A percentile compares a stretch with the other conserved stretches of the same genome.
Conservation (phyloP, 30 jellyfish, hydroid and myxozoan species). For the Hydractinia echinata region DNA sequence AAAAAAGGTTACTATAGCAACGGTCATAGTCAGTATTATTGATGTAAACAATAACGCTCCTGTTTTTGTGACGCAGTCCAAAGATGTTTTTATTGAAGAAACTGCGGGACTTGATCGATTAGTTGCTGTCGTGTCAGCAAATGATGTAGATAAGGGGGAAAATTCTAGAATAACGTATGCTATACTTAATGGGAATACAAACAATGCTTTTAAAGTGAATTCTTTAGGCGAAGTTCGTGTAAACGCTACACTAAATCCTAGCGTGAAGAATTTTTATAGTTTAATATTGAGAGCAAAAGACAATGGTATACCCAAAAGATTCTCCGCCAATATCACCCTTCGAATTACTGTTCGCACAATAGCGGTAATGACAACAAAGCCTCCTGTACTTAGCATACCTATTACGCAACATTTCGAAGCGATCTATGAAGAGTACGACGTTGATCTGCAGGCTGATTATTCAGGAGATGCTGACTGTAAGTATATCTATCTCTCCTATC, state of each 20-base stretch:
- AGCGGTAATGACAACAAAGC: neutral
- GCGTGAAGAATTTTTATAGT: neutral
- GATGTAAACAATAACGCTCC: constrained; percentile 40
- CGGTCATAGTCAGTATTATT: constrained; percentile 25
- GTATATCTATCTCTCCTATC: neutral
- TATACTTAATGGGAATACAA: constrained; percentile 22
- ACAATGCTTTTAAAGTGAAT: constrained; percentile 28
- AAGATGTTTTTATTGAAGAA: constrained; percentile 11
- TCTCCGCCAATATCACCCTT: constrained; percentile 15
- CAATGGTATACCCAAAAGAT: neutral
- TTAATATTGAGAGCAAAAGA: constrained; percentile 19
- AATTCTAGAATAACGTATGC: constrained; percentile 5
- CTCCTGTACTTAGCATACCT: neutral
- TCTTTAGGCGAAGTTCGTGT: constrained; percentile 36
- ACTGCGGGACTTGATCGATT: constrained; percentile 7
- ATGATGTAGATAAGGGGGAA: constrained; percentile 25
- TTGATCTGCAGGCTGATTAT: constrained; percentile 32
- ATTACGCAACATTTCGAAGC: constrained; percentile 8
- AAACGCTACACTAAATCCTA: constrained; percentile 4
- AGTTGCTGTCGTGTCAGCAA: constrained; percentile 24
- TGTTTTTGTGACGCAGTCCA: constrained; percentile 12
- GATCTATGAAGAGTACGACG: constrained; percentile 13
- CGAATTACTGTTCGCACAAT: constrained; percentile 17
- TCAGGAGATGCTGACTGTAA: constrained; percentile 35
- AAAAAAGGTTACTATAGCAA: constrained; percentile 12